These are phyloP conservation scores for Podocnemis expansa DNA, from an alignment of 2,113 vertebrate genomes.

Conservation along the genomic window DNA sequence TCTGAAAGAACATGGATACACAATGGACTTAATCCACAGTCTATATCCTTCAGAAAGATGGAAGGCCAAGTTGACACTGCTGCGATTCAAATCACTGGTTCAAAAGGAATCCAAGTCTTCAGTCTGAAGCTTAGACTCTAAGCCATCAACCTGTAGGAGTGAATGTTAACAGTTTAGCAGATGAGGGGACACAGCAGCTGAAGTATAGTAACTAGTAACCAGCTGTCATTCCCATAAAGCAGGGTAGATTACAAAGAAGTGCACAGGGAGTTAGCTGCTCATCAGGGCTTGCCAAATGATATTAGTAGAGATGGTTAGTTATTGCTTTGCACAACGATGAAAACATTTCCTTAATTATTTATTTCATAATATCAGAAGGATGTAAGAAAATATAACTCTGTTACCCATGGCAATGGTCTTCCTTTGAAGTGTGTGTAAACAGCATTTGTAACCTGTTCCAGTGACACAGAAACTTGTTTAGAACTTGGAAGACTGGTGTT, in stretches of 20 bases:
- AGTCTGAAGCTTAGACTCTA: neutral
- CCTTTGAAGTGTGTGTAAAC: accelerated
- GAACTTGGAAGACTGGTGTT: neutral
- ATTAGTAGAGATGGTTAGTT: neutral
- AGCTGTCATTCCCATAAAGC: neutral
- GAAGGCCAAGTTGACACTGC: neutral
- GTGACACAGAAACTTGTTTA: neutral
- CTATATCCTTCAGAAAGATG: neutral
- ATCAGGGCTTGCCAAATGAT: neutral
- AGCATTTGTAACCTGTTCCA: neutral
- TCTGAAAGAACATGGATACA: neutral
- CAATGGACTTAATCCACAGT: neutral
- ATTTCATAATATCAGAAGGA: neutral
- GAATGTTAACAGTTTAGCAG: neutral
- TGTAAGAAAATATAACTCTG: neutral
- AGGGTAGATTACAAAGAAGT: neutral
- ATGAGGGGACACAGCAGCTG: neutral
- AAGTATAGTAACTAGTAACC: neutral
- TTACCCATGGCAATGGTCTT: accelerated
- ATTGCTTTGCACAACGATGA: neutral
- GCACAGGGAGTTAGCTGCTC: neutral
- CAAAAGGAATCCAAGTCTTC: neutral
- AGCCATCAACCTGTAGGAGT: neutral
- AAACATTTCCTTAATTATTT: neutral
- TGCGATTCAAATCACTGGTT: neutral